A percentile compares a stretch with the other conserved stretches of the same genome.
Conservation (phyloP, 2,888 invertebrate genomes). For the Nomada lathburiana region DNA sequence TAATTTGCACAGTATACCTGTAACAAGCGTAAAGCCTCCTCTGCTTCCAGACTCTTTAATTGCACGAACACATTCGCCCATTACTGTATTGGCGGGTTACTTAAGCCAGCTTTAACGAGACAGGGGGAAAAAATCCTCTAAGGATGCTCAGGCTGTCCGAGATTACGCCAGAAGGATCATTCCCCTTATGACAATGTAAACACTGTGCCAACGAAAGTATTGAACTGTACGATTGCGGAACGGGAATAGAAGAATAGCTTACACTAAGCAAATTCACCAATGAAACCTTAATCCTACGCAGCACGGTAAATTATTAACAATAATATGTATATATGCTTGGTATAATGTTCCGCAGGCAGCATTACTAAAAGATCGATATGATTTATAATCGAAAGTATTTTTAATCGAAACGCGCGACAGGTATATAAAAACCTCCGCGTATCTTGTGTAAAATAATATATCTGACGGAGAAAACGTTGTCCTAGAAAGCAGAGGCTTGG, state of each 20-base stretch:
- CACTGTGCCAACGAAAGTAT: conserved; percentile 21
- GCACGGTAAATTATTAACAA: neutral
- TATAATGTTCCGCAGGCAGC: neutral
- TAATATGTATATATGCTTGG: neutral
- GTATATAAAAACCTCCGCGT: neutral
- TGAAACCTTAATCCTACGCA: conserved; percentile 15
- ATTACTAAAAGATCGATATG: neutral
- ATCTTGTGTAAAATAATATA: conserved; percentile 2
- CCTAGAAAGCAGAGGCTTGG: neutral
- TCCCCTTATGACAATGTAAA: conserved; percentile 9
- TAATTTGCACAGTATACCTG: too few species aligned
- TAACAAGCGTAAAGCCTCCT: too few species aligned
- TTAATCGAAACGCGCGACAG: neutral
- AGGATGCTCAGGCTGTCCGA: neutral
- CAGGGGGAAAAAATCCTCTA: neutral
- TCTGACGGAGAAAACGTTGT: neutral
- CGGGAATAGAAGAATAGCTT: neutral
- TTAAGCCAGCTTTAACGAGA: neutral
- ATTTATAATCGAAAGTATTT: neutral
- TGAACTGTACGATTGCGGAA: conserved; percentile 7
- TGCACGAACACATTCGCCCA: too few species aligned
- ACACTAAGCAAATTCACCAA: conserved; percentile 8
- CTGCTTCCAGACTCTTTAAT: too few species aligned
- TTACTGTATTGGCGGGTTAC: neutral
- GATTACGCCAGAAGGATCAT: conserved; percentile 17